phyloP scores from a whole-genome alignment of 2,888 invertebrate genomes.

The Pyrrhosoma nymphula region DNA sequence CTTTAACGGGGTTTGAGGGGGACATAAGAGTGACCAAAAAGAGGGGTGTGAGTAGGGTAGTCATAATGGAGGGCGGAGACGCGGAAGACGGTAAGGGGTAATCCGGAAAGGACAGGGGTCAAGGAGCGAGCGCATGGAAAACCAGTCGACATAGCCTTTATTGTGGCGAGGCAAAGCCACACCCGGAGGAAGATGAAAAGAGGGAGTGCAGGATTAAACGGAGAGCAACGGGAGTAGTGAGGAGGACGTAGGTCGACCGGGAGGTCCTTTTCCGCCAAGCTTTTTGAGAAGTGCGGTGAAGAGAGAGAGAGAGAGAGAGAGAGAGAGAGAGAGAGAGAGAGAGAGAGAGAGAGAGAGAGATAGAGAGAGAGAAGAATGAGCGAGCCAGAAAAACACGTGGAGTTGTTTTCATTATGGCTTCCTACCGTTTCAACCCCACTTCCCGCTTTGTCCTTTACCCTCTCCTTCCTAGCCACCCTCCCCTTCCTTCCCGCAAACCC shows the following conservation, averaged over 20 bases:
- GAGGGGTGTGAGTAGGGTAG: not conserved
- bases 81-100: not conserved
- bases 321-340: too few species aligned
- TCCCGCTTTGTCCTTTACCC: not conserved
- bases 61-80: not conserved
- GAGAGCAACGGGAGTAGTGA: too few species aligned
- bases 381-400: not conserved
- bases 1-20: not conserved
- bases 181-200: not conserved
- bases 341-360: too few species aligned
- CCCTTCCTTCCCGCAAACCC: not conserved
- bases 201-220: not conserved
- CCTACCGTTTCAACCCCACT: not conserved
- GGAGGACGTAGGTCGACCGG: not conserved
- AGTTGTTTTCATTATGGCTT: conserved; percentile 32
- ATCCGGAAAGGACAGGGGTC: not conserved
- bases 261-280: not conserved
- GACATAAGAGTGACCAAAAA: not conserved
- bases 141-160: not conserved
- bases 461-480: not conserved
- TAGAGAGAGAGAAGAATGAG: not conserved
- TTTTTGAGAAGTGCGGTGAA: conserved; percentile 1
- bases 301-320: too few species aligned
- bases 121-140: not conserved
- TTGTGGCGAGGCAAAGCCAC: not conserved